Evolutionary conservation across 2,113 vertebrate genomes (phyloP).

Genomic region (Paracanthobrama guichenoti): DNA sequence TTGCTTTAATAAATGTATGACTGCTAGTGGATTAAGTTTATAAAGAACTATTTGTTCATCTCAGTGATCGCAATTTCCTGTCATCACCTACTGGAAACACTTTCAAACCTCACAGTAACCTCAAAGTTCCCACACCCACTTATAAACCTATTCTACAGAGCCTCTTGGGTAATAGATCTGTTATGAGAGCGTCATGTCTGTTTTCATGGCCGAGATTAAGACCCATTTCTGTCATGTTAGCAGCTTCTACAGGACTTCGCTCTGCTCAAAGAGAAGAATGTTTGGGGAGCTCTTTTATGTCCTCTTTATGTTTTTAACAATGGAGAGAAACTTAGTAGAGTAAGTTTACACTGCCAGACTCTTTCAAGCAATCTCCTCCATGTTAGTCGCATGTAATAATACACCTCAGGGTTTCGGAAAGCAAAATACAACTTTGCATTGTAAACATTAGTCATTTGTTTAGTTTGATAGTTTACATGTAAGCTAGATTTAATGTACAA

Average conservation of each 20-base stretch:
- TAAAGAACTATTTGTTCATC: not conserved
- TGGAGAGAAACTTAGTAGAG: constrained; percentile 26
- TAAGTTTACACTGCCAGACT: constrained; percentile 27
- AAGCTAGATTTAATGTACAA: not conserved
- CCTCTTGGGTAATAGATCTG: constrained; percentile 22
- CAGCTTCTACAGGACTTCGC: not conserved
- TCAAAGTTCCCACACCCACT: constrained; percentile 19
- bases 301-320: constrained; percentile 29
- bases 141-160: constrained; percentile 5
- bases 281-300: constrained; percentile 23
- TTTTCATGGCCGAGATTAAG: constrained; percentile 20
- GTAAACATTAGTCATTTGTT: not conserved
- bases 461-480: not conserved
- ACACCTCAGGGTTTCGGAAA: constrained; percentile 9
- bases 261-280: constrained; percentile 24
- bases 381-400: constrained; percentile 28
- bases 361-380: constrained; percentile 26
- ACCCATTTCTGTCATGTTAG: constrained; percentile 26
- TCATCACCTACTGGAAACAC: constrained; percentile 9
- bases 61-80: not conserved
- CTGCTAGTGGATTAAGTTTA: not conserved
- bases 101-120: constrained; percentile 12
- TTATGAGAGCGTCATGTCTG: not conserved
- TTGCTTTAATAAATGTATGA: not conserved
- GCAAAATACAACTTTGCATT: constrained; percentile 12